A percentile compares a stretch with the other conserved stretches of the same genome.
Conservation (phyloP, 2,113 vertebrate species). For the Neodontobutis hainanensis region DNA sequence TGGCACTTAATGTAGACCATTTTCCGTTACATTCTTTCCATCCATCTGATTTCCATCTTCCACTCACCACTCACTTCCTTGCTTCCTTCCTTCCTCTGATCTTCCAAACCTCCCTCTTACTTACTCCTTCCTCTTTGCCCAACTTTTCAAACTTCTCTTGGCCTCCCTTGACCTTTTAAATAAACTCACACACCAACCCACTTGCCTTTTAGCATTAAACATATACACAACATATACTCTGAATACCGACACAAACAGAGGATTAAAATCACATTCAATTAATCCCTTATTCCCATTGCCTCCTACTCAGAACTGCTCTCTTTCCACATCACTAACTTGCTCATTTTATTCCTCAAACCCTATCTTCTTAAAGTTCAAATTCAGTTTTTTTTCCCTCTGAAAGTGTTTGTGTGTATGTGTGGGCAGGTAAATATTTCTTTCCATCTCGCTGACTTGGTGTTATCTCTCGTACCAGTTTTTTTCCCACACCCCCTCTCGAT, state of each 20-base stretch:
- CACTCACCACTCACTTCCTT: not conserved
- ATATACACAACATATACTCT: conserved; percentile 28
- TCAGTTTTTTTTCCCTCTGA: conserved; percentile 5
- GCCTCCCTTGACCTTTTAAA: not conserved
- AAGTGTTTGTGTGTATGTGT: conserved; percentile 22
- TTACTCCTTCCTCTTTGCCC: not conserved
- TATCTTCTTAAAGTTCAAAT: conserved; percentile 61
- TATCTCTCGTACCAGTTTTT: conserved; percentile 70
- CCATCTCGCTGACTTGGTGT: conserved; percentile 49
- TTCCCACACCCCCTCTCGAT: conserved; percentile 65
- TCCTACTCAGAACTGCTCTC: conserved; percentile 54
- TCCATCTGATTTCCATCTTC: not conserved
- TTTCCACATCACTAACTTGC: conserved; percentile 70
- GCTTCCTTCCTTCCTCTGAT: not conserved
- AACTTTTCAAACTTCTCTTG: not conserved
- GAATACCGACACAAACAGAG: conserved; percentile 44
- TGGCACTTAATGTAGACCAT: no score
- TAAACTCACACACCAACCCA: conserved; percentile 1
- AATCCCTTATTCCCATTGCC: conserved; percentile 59
- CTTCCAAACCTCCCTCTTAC: not conserved
- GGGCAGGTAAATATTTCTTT: conserved; percentile 61
- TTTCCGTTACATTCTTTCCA: no score
- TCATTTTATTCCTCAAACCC: conserved; percentile 62
- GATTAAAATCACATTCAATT: conserved; percentile 69
- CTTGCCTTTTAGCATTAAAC: conserved; percentile 11